Evolutionary conservation across 2,113 vertebrate genomes (phyloP).

Genomic region (Chionomys nivalis): DNA sequence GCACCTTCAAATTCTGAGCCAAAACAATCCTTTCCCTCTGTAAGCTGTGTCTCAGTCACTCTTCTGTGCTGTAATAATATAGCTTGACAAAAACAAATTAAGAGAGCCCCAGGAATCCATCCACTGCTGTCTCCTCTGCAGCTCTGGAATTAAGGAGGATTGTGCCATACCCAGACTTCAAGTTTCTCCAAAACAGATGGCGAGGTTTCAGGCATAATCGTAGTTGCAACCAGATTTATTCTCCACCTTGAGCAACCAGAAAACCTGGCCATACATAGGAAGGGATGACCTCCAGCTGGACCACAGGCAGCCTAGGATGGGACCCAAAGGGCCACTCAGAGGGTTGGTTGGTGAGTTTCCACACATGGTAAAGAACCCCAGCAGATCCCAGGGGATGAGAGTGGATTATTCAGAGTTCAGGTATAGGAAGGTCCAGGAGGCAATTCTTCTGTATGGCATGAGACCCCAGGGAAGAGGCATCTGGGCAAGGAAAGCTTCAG

Average conservation of each 20-base stretch:
- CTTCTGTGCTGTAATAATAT: not conserved
- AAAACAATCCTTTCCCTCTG: too few relatives aligned
- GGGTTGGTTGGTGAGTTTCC: not conserved
- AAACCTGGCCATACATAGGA: rapidly evolving
- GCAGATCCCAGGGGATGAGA: not conserved
- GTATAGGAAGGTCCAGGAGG: not conserved
- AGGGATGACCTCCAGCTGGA: not conserved
- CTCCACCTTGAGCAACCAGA: not conserved
- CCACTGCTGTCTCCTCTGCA: not conserved
- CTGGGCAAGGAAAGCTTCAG: rapidly evolving
- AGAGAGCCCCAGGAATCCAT: not conserved
- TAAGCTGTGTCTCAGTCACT: not conserved
- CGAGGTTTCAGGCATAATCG: not conserved
- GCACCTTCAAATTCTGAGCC: not conserved
- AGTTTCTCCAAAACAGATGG: not conserved
- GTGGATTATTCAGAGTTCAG: not conserved
- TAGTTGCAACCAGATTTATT: not conserved
- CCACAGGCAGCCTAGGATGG: not conserved
- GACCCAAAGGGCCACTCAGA: not conserved
- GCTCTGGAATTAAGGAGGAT: not conserved
- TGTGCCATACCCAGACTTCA: not conserved
- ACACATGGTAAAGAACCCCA: not conserved
- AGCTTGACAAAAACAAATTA: not conserved
- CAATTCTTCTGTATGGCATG: not conserved
- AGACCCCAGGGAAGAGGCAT: not conserved